phyloP scores from a whole-genome alignment of 2,113 vertebrate species.

The Phrynocephalus versicolor region DNA sequence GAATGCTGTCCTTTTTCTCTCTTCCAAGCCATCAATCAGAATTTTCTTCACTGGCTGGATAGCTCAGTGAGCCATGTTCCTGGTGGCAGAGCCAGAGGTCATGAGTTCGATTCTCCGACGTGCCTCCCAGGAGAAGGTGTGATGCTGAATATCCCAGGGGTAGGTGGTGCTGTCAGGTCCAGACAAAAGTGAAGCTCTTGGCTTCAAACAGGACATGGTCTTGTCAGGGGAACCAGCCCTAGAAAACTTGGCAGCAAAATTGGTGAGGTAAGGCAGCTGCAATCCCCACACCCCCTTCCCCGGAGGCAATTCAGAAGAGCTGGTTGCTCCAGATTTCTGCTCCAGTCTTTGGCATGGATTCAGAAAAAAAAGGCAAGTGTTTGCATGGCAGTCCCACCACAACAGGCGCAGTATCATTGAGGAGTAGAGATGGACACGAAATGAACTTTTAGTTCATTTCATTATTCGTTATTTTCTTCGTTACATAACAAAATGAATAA shows the following conservation, averaged over 20 bases:
- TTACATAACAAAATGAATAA: too few species aligned
- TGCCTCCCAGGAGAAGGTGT: conserved; percentile 15
- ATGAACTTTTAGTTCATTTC: too few species aligned
- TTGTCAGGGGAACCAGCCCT: not conserved
- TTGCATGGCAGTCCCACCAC: not conserved
- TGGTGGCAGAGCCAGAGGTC: too few species aligned
- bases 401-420: conserved; percentile 25
- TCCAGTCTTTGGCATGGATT: conserved; percentile 48
- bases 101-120: too few species aligned
- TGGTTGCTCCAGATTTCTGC: conserved; percentile 64
- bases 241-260: conserved; percentile 4
- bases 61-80: too few species aligned
- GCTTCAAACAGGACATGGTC: not conserved
- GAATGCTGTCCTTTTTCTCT: too few species aligned
- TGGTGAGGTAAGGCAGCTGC: conserved; percentile 55
- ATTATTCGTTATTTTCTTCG: too few species aligned
- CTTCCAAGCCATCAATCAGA: too few species aligned
- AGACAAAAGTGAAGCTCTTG: not conserved
- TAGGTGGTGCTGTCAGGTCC: not conserved
- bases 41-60: too few species aligned
- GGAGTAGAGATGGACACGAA: too few species aligned
- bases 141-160: not conserved
- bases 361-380: conserved; percentile 53
- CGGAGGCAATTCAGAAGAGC: conserved; percentile 57
- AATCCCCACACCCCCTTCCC: too few species aligned